Base-by-base conservation (phyloP, 1,140 invertebrate genomes). In the Littorina saxatilis region DNA sequence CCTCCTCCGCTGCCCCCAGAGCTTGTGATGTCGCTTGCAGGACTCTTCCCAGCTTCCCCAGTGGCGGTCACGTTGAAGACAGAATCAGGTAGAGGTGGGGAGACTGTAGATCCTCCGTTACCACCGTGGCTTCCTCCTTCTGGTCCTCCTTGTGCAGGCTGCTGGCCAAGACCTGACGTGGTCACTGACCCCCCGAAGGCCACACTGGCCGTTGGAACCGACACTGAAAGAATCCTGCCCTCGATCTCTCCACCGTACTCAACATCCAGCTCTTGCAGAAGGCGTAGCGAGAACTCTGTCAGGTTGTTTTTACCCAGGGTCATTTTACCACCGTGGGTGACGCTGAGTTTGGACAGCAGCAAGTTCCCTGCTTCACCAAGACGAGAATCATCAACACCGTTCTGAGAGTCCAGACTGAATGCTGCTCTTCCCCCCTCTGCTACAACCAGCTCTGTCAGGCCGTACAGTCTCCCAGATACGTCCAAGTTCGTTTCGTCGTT, bases 11-110 rank as follows among this genome's bases (percentile, higher is more conserved):
- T 15, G 17, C 85, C 85, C 32, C 87, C 87, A 70, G 39, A 37
- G 23, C 83, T 84, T 29, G 79, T 83, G 40, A 35, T 50, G 32
- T 75, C 47, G 1, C 58, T 73, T 17, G 58, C 66, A n/a, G 40
- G 76, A 78, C 85, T 86, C n/a, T 87, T 85, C 79, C 88, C 89
- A 40, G 83, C 85, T 40, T 87, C 87, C n/a, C 89, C 89, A 83
- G 83, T 84, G 4, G 81, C 55, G 7, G 75, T 84, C 27, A 85
- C 87, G 23, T 75, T 73, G 40, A 73, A 82, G 17, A 89, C 52
- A 29, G 63, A 15, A 5, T 88, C 88, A 52, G 87, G 81, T 61
- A 63, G 15, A 13, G 68, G 43, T 20, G 75, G 78, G 61, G 78
- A 63, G 35, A 27, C 37, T 5, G 86, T 82, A 1, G 17, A 66